phyloP scores from a whole-genome alignment of 1,140 invertebrate species.

The Homalodisca vitripennis region DNA sequence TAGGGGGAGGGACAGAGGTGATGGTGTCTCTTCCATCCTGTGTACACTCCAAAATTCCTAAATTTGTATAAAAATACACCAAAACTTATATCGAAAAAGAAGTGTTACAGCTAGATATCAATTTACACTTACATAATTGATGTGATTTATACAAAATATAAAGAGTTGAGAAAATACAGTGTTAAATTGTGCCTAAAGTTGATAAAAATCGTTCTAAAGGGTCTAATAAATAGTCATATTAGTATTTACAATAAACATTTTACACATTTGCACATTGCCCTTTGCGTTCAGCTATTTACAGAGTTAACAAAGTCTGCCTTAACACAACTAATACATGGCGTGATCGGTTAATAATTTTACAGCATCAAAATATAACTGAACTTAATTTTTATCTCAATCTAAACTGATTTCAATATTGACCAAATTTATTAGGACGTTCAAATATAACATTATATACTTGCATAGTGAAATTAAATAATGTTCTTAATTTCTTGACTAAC shows the following conservation, averaged over 20 bases:
- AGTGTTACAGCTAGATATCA: neutral
- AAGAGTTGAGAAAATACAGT: conserved; percentile 11
- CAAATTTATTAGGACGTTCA: too few species aligned
- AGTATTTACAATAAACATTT: conserved; percentile 24
- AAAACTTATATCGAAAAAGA: neutral
- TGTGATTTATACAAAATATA: conserved; percentile 21
- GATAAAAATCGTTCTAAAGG: neutral
- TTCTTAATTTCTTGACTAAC: too few species aligned
- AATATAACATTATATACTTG: too few species aligned
- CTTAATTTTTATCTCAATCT: too few species aligned
- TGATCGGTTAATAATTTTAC: too few species aligned
- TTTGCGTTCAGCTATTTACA: conserved; percentile 11
- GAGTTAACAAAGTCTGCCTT: too few species aligned
- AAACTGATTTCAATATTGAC: too few species aligned
- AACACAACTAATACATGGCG: too few species aligned
- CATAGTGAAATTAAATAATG: too few species aligned
- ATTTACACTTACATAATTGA: conserved; percentile 5
- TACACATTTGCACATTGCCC: conserved; percentile 31
- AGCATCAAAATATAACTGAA: too few species aligned
- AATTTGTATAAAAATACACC: neutral
- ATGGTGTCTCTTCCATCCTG: neutral
- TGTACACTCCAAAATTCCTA: conserved; percentile 2
- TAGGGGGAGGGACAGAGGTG: neutral
- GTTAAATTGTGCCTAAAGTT: conserved; percentile 6
- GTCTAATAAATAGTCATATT: conserved; percentile 16